Base-by-base conservation (phyloP, 2,797 vertebrate species). In the Enteromius mattozi region DNA sequence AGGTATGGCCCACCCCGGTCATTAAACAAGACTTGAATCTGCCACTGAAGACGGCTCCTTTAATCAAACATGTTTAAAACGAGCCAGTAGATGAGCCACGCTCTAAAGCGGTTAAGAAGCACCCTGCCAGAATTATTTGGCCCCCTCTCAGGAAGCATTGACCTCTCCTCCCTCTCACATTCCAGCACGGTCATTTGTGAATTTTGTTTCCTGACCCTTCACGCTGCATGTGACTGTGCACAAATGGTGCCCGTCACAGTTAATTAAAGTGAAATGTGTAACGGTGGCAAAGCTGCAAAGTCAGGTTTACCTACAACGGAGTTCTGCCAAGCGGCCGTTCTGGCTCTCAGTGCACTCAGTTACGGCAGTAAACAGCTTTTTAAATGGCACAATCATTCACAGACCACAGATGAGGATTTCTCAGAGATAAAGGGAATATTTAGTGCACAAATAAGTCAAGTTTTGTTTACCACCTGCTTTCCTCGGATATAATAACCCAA, bases 221-320 rank as follows among this genome's bases (percentile, higher is more conserved):
- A 33, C 17, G 17, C 59, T 33, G 59, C 24, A 47, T 65, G 27
- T 79, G 61, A 42, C 61, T 65, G 24, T 65, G 77, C 61, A 66
- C 61, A 79, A 70, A 56, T 81, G 42, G 66, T 70, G 33, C 49
- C 66, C 33, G 49, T 81, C 79, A 81, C 79, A 71, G 47, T 71
- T 81, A 56, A 81, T 81, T 81, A 71, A 59, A 81, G 66, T 70
- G 13, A 70, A 42, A 56, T 71, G 79, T 70, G 49, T 69, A 69
- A 70, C 3, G 9, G 66, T 40, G 66, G n/a, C 65, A 40, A 40
- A 70, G 35, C 47, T 80, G 65, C 49, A 80, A 65, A 54, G 66
- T 81, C 66, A 70, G 21, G n/a, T 70, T 70, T 69, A 70, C 30
- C 65, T 21, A 42, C 45, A 49, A n/a, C 35, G n/a, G 59, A 79